Evolutionary conservation across 2,797 vertebrate species (phyloP).

Genomic region (Florisuga fusca): DNA sequence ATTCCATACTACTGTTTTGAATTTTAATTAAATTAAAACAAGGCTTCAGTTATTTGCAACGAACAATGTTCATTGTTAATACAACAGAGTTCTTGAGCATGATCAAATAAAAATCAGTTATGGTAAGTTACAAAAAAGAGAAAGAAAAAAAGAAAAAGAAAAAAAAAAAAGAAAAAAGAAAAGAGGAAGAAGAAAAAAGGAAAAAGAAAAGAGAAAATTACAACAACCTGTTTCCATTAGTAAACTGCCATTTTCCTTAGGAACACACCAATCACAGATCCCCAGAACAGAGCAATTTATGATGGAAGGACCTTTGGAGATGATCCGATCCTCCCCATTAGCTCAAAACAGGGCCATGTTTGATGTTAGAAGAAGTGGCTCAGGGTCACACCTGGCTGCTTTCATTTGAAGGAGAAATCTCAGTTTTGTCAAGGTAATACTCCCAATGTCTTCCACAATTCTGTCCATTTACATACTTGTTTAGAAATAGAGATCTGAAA

Average conservation of each 20-base stretch:
- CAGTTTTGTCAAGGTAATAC: neutral
- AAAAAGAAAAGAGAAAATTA: too few species aligned
- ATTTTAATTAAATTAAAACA: neutral
- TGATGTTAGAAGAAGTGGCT: neutral
- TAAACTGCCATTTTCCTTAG: neutral
- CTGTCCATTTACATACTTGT: neutral
- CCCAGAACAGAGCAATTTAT: neutral
- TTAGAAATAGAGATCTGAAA: neutral
- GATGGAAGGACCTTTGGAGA: neutral
- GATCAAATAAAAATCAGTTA: neutral
- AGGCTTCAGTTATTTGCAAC: neutral
- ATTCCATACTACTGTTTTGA: neutral
- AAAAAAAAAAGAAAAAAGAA: neutral
- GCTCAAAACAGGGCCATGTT: neutral
- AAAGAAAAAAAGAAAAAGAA: neutral
- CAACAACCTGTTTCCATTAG: neutral
- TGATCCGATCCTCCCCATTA: neutral
- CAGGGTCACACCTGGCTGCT: neutral
- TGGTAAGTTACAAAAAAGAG: neutral
- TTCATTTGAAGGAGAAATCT: neutral
- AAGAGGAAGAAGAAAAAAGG: neutral
- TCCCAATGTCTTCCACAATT: neutral
- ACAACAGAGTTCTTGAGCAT: neutral
- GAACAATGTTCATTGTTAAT: neutral
- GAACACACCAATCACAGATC: neutral